Conservation (phyloP, 2,888 invertebrate genomes). For the Stenotaenia linearis region DNA sequence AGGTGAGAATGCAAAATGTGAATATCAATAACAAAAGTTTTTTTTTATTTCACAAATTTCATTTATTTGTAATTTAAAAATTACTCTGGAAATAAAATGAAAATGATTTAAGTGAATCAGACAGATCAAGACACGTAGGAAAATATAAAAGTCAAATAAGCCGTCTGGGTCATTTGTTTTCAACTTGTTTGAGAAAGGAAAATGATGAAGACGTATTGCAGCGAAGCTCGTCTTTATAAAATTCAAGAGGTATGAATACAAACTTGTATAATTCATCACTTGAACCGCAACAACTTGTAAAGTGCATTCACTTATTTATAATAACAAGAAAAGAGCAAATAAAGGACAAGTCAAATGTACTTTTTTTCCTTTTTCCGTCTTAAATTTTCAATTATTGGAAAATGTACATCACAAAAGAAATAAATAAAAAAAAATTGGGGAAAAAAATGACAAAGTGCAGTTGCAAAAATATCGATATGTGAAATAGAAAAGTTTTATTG, state of each 20-base stretch:
- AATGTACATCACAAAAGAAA: neutral
- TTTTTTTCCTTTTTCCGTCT: neutral
- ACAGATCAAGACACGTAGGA: neutral
- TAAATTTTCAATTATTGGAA: slow-evolving; percentile 4
- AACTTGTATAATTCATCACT: slow-evolving; percentile 1
- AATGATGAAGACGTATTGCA: slow-evolving; percentile 9
- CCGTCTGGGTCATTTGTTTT: neutral
- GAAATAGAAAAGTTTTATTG: slow-evolving; percentile 8
- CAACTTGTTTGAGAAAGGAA: neutral
- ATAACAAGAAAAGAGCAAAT: neutral
- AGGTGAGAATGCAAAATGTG: neutral
- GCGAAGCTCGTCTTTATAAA: neutral
- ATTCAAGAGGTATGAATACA: neutral
- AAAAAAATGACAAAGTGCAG: neutral
- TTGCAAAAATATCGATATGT: slow-evolving; percentile 22
- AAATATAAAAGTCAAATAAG: slow-evolving; percentile 2
- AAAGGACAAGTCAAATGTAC: neutral
- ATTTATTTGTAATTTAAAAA: neutral
- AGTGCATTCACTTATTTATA: neutral
- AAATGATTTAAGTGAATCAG: neutral
- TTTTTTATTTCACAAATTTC: neutral
- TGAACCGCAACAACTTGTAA: neutral
- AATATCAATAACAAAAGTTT: neutral
- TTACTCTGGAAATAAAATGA: neutral
- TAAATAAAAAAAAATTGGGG: neutral